Percentiles rank a stretch among this genome's conserved stretches.
Evolutionary conservation across 2,797 vertebrate genomes (phyloP).

Genomic region (Cirrhinus molitorella): DNA sequence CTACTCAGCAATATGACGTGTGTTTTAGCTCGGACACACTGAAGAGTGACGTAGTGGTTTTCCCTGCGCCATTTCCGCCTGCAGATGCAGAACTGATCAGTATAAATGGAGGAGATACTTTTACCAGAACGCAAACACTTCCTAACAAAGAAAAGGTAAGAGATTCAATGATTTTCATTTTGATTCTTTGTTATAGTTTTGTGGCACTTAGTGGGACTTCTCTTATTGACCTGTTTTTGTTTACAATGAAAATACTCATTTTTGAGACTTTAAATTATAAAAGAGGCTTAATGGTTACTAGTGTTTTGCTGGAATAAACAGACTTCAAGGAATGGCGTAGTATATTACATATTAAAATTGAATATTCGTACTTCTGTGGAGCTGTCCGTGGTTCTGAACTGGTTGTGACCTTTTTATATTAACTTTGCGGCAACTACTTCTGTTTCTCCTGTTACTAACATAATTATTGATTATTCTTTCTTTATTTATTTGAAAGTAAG

Average conservation of each 20-base stretch:
- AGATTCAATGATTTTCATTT: not conserved
- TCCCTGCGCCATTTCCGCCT: conserved; percentile 43
- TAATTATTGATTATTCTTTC: no score
- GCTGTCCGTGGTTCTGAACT: conserved; percentile 12
- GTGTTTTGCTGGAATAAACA: not conserved
- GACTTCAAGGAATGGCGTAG: accelerated
- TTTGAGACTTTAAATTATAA: not conserved
- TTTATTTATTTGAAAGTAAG: not conserved
- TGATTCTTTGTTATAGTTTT: not conserved
- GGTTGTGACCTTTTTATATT: not conserved
- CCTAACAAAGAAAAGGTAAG: conserved; percentile 46
- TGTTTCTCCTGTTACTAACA: not conserved
- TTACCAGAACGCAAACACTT: conserved; percentile 7
- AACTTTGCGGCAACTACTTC: not conserved
- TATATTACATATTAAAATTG: no score
- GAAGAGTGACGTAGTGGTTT: conserved; percentile 57
- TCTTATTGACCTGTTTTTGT: not conserved
- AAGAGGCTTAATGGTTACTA: not conserved
- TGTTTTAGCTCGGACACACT: conserved; percentile 57
- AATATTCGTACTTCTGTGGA: not conserved
- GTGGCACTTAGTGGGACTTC: not conserved
- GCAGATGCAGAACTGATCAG: conserved; percentile 50
- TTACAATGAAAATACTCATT: no score
- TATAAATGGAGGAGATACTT: conserved; percentile 54
- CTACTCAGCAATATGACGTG: conserved; percentile 57